Evolutionary conservation across 2,113 vertebrate genomes (phyloP), one percentile per base, ranked within the genome.

Genomic region (Thunnus thynnus): DNA sequence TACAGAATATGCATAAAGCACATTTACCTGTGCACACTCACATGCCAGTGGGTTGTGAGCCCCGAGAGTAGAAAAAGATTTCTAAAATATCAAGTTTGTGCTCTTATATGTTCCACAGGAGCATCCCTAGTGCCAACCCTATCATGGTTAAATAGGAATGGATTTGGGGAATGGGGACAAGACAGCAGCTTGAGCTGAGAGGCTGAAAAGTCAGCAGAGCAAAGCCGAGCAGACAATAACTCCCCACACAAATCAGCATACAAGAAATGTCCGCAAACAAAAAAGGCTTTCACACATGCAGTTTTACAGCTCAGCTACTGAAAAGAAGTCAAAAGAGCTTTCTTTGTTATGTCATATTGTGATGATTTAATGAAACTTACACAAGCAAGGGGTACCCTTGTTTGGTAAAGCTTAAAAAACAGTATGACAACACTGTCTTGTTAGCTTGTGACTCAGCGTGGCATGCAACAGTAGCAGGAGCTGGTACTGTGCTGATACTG

Each of bases 361-460:
- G 72, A 80, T 66, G 52, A 71, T 80, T 78, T 78, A 77, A 85
- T 83, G 75, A 52, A 85, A 83, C 74, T 62, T 25, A 65, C 72
- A 73, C 46, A 72, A 51, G 54, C 32, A 50, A n/a, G 25, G 72
- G 30, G 78, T 66, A 62, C 30, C 70, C 16, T 68, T 66, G 68
- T 76, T 66, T 69, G 50, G 51, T 51, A n/a, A n/a, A 80, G 81
- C 73, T 78, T 84, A 64, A 84, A 16, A 80, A 84, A 85, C 65
- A 52, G 50, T 36, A 68, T 86, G 86, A 74, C 84, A 86, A 82
- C 11, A 11, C 82, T 82, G 36, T 9, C 36, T 41, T 86, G 66
- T 75, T 85, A 58, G 69, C 66, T 69, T 51, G 64, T 72, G 82
- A 82, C 79, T 76, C 67, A 75, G 67, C 46, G 1, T 86, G 56